These are phyloP conservation scores for Masnerella sp. DNA, from an alignment of 2,888 invertebrate species.

Conservation along the genomic window DNA sequence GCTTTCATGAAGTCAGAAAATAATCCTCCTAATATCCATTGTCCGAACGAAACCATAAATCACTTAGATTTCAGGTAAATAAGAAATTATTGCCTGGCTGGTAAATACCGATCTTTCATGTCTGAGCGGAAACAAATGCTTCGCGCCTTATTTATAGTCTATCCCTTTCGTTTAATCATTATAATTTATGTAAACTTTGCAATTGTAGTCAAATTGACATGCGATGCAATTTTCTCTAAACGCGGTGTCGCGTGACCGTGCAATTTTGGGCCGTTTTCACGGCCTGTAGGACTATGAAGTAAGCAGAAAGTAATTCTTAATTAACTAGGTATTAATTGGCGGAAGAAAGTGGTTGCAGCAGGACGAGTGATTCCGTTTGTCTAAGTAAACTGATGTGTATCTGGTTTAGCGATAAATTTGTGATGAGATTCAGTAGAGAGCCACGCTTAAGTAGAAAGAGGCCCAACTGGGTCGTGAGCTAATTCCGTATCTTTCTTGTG, in stretches of 20 bases:
- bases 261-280: constrained; percentile 14
- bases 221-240: not conserved
- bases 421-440: constrained; percentile 55
- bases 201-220: not conserved
- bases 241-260: constrained; percentile 4
- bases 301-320: constrained; percentile 45
- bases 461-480: constrained; percentile 63
- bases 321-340: constrained; percentile 50
- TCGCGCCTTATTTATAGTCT: too few species aligned
- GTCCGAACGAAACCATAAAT: not conserved
- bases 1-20: too few species aligned
- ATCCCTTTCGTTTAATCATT: too few species aligned
- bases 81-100: not conserved
- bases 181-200: too few species aligned
- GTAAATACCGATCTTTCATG: too few species aligned
- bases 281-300: constrained; percentile 10
- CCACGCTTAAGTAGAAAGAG: constrained; percentile 50
- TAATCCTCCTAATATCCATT: not conserved
- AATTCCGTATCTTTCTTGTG: constrained; percentile 60
- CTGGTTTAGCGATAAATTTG: constrained; percentile 55
- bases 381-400: constrained; percentile 51
- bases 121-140: too few species aligned
- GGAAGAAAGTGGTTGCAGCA: constrained; percentile 35
- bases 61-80: not conserved
- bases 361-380: constrained; percentile 43